Conservation (phyloP, 1,140 invertebrate genomes). For the Venturia canescens region DNA sequence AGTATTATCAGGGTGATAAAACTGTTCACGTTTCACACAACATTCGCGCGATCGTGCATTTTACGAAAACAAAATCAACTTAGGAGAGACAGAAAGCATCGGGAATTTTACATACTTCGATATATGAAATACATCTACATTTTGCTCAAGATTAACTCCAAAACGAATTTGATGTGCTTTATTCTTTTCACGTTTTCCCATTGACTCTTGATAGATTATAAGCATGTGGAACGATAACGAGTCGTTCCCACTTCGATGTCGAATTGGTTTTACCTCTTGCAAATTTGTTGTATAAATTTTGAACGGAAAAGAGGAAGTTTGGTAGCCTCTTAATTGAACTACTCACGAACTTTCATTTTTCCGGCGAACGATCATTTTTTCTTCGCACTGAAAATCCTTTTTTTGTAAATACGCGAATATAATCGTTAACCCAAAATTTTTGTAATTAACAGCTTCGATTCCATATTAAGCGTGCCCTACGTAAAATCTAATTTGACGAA, state of each 20-base stretch:
- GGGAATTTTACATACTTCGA: constrained; percentile 19
- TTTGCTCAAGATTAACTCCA: constrained; percentile 33
- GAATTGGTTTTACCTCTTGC: not conserved
- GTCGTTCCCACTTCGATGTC: not conserved
- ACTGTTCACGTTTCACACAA: not conserved
- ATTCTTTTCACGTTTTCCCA: constrained; percentile 1
- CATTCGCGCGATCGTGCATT: constrained; percentile 1
- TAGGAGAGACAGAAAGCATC: constrained; percentile 1
- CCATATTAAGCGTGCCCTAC: too few relatives aligned
- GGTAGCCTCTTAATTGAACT: too few relatives aligned
- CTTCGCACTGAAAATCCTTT: too few relatives aligned
- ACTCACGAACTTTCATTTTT: too few relatives aligned
- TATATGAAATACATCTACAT: constrained; percentile 19
- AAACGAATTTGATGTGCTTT: constrained; percentile 30
- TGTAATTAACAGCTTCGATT: too few relatives aligned
- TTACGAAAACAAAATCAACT: constrained; percentile 28
- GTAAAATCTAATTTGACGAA: too few relatives aligned
- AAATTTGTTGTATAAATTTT: too few relatives aligned
- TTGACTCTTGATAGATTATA: not conserved
- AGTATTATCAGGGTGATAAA: constrained; percentile 17
- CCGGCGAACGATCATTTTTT: too few relatives aligned
- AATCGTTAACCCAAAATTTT: too few relatives aligned
- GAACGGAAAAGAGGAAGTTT: too few relatives aligned
- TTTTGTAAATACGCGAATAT: too few relatives aligned
- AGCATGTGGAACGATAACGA: not conserved